Percentiles rank a stretch among this genome's conserved stretches.
These are phyloP conservation scores for Drosophila cyrtoloma DNA, from an alignment of 2,888 invertebrate genomes.

Conservation along the genomic window DNA sequence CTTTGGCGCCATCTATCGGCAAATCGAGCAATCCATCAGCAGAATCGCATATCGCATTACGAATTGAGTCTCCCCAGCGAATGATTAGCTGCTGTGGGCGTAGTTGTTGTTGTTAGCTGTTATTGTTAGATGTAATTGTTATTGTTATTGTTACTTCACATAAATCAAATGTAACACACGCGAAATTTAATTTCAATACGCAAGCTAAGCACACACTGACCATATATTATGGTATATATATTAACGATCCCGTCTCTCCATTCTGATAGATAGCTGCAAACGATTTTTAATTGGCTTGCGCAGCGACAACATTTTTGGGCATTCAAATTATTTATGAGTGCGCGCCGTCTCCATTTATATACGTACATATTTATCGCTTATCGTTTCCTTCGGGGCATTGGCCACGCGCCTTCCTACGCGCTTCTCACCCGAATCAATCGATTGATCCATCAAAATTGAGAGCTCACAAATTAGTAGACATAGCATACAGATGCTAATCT, in stretches of 20 bases:
- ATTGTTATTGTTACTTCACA: conserved; percentile 7
- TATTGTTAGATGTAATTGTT: conserved; percentile 7
- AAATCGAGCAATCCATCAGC: conserved; percentile 31
- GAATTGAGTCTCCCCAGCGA: background rate
- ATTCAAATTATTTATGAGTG: conserved; percentile 39
- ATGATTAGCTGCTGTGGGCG: background rate
- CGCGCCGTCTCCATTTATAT: conserved; percentile 21
- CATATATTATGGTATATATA: conserved; percentile 24
- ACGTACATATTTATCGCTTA: conserved; percentile 32
- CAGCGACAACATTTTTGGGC: conserved; percentile 20
- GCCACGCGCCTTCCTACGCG: conserved; percentile 64
- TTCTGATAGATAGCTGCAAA: conserved; percentile 24
- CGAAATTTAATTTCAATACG: conserved; percentile 23
- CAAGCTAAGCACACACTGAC: conserved; percentile 30
- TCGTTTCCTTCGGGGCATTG: conserved; percentile 59
- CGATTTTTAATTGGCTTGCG: conserved; percentile 46
- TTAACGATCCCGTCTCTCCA: conserved; percentile 33
- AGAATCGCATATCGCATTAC: conserved; percentile 19
- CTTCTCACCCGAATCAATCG: conserved; percentile 36
- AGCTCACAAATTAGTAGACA: conserved; percentile 19
- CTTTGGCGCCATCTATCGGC: conserved; percentile 67
- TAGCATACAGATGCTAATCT: conserved; percentile 9
- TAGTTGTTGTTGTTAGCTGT: conserved; percentile 7
- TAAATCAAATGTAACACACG: conserved; percentile 42
- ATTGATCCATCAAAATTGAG: conserved; percentile 44